Conservation (phyloP, 2,888 invertebrate genomes). For the Paralinhomoeus sp. region DNA sequence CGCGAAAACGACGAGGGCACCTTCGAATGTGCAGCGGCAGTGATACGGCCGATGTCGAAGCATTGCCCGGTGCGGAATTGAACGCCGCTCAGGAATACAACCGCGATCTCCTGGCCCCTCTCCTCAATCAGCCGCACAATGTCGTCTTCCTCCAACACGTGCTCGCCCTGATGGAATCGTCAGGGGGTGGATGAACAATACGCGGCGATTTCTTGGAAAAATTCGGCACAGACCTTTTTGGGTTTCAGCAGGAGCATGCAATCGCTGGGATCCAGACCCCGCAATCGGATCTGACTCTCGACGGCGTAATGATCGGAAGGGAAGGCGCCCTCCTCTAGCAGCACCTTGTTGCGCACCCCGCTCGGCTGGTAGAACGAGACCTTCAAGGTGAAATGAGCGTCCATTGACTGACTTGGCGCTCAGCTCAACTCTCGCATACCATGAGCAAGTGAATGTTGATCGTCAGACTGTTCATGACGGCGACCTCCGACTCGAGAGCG, state of each 20-base stretch:
- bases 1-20: no score
- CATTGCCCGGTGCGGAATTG: conserved; percentile 39
- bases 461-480: conserved; percentile 36
- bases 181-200: no score
- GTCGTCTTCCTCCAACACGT: no score
- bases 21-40: conserved; percentile 31
- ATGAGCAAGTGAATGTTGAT: conserved; percentile 37
- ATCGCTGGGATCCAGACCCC: conserved; percentile 30
- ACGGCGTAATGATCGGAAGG: conserved; percentile 37
- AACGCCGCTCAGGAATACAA: conserved; percentile 34
- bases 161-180: no score
- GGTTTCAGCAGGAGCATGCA: conserved; percentile 31
- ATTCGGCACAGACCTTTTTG: no score
- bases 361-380: conserved; percentile 36
- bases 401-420: no score
- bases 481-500: conserved; percentile 30
- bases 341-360: conserved; percentile 31
- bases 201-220: no score
- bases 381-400: no score
- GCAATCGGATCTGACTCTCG: conserved; percentile 32
- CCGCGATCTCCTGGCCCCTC: conserved; percentile 33
- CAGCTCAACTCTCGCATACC: no score
- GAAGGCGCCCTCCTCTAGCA: conserved; percentile 36
- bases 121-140: conserved; percentile 31
- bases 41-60: conserved; percentile 35